A percentile compares a stretch with the other conserved stretches of the same genome.
These are phyloP conservation scores for Myiozetetes cayanensis DNA, from an alignment of 2,113 vertebrate species.

Conservation along the genomic window DNA sequence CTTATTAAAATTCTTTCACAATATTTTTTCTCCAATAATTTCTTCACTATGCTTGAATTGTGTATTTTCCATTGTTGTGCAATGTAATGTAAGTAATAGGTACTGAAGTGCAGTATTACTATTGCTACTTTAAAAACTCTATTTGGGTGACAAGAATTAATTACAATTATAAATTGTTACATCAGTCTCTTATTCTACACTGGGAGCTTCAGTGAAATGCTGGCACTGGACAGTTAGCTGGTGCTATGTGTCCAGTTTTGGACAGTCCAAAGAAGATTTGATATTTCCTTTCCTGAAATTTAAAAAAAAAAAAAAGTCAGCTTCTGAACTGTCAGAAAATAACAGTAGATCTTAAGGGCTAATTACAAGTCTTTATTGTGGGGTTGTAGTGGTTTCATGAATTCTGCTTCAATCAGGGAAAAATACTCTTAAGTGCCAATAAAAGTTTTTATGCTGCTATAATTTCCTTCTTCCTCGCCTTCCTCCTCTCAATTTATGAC, in stretches of 20 bases:
- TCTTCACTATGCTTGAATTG: background rate
- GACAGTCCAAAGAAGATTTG: constrained; percentile 13
- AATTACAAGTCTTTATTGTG: constrained; percentile 64
- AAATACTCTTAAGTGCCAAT: constrained; percentile 66
- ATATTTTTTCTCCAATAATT: background rate
- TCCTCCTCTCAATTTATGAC: constrained; percentile 48
- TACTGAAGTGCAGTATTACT: background rate
- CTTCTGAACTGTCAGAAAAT: constrained; percentile 59
- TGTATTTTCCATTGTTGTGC: background rate
- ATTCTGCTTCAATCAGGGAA: constrained; percentile 71
- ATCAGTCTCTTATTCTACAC: background rate
- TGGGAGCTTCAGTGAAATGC: constrained; percentile 16
- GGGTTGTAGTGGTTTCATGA: constrained; percentile 63
- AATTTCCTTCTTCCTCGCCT: constrained; percentile 44
- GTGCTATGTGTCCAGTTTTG: background rate
- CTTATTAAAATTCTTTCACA: background rate
- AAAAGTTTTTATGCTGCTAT: constrained; percentile 69
- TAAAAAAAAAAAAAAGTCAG: constrained; percentile 65
- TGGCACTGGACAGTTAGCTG: constrained; percentile 14
- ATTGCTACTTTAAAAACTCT: constrained; percentile 5
- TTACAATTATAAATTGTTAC: constrained; percentile 41
- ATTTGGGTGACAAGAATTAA: constrained; percentile 12
- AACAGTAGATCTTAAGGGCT: constrained; percentile 59
- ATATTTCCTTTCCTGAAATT: constrained; percentile 56
- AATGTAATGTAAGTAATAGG: background rate